Evolutionary conservation across 2,797 vertebrate genomes (phyloP).

Genomic region (Syngnathus rostellatus): DNA sequence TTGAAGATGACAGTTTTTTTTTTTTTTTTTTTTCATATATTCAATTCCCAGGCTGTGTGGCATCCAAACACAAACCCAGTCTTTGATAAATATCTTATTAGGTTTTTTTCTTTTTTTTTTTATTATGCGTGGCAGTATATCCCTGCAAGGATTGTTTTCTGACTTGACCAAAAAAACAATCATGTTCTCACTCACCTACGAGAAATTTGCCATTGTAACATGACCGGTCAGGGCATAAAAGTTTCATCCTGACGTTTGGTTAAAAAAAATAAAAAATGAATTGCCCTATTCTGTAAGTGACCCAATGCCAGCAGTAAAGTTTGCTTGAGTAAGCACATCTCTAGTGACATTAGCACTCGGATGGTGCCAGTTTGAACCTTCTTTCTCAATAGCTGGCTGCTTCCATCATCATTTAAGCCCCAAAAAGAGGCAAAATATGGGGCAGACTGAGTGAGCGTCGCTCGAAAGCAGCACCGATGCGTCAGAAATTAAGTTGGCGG

Average conservation of each 20-base stretch:
- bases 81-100: background rate
- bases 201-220: background rate
- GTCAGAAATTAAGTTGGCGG: conserved; percentile 8
- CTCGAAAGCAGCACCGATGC: background rate
- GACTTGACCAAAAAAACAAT: background rate
- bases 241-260: too few relatives aligned
- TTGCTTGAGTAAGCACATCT: conserved; percentile 6
- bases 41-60: conserved; percentile 9
- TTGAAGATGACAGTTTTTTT: background rate
- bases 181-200: background rate
- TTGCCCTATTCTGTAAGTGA: background rate
- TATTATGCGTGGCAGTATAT: background rate
- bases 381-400: background rate
- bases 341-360: background rate
- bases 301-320: background rate
- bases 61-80: background rate
- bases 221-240: background rate
- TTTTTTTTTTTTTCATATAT: conserved; percentile 6
- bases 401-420: background rate
- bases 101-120: background rate
- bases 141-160: background rate
- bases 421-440: background rate
- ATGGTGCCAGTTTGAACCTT: background rate
- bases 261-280: background rate
- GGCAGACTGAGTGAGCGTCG: background rate